Percentiles rank a stretch among this genome's conserved stretches.
Conservation (phyloP, 2,113 vertebrate genomes). For the Anhinga anhinga region DNA sequence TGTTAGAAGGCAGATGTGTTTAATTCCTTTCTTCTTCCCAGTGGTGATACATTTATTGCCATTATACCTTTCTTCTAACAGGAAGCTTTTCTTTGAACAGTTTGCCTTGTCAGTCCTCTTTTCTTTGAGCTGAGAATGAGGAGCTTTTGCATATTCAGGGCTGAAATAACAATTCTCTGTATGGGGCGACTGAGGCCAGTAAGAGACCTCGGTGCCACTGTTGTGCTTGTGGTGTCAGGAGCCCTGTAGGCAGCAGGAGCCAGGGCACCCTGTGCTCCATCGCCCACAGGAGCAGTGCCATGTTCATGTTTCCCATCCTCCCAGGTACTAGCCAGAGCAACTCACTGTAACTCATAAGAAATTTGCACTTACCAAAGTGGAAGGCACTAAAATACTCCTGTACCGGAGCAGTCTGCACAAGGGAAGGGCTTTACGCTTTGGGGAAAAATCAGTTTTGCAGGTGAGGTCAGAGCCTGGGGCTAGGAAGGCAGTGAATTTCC, state of each 20-base stretch:
- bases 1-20: not conserved
- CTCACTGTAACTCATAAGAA: not conserved
- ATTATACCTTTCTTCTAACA: not conserved
- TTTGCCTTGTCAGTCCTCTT: not conserved
- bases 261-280: not conserved
- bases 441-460: not conserved
- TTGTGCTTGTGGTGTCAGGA: not conserved
- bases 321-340: not conserved
- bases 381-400: not conserved
- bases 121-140: not conserved
- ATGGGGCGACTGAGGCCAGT: not conserved
- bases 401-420: not conserved
- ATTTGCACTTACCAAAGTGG: not conserved
- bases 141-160: not conserved
- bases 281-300: accelerated
- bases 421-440: not conserved
- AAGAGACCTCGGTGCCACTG: not conserved
- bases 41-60: not conserved
- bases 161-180: not conserved
- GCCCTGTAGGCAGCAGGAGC: not conserved
- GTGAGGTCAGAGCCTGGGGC: not conserved
- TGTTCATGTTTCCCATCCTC: not conserved
- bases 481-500: not conserved
- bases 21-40: constrained; percentile 1
- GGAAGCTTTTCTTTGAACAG: not conserved